phyloP scores from a whole-genome alignment of 1,140 invertebrate species.

The Gryon sp. region DNA sequence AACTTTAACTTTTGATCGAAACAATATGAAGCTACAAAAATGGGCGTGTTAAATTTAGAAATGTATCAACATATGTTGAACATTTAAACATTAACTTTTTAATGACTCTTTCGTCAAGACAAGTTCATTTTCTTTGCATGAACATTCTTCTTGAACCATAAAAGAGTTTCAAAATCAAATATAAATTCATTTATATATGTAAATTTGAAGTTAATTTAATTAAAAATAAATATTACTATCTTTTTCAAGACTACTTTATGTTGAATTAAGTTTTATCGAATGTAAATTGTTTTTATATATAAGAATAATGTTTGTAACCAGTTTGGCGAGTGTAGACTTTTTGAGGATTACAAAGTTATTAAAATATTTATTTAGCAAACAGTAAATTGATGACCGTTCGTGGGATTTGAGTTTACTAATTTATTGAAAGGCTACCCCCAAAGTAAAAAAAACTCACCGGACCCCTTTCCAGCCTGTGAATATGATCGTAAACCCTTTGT shows the following conservation, averaged over 20 bases:
- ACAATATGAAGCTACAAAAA: conserved; percentile 1
- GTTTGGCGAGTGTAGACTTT: not conserved
- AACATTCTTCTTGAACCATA: too few species aligned
- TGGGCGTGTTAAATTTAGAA: conserved; percentile 3
- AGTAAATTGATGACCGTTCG: conserved; percentile 5
- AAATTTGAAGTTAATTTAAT: too few species aligned
- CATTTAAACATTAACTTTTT: conserved; percentile 3
- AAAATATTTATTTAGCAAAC: conserved; percentile 34
- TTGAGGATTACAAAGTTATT: conserved; percentile 19
- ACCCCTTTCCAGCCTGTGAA: not conserved
- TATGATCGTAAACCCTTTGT: conserved; percentile 39
- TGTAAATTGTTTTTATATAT: not conserved
- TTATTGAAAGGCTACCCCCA: conserved; percentile 17
- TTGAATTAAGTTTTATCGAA: not conserved
- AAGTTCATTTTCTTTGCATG: not conserved
- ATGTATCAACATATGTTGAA: conserved; percentile 3
- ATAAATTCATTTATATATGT: too few species aligned
- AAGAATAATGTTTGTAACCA: not conserved
- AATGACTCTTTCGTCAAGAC: not conserved
- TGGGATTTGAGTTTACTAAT: not conserved
- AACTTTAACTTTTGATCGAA: conserved; percentile 11
- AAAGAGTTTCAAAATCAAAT: too few species aligned
- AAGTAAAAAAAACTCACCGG: conserved; percentile 7
- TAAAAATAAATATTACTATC: too few species aligned
- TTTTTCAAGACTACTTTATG: too few species aligned